Base-by-base conservation (phyloP, 2,113 vertebrate species). In the Ibidorhyncha struthersii region DNA sequence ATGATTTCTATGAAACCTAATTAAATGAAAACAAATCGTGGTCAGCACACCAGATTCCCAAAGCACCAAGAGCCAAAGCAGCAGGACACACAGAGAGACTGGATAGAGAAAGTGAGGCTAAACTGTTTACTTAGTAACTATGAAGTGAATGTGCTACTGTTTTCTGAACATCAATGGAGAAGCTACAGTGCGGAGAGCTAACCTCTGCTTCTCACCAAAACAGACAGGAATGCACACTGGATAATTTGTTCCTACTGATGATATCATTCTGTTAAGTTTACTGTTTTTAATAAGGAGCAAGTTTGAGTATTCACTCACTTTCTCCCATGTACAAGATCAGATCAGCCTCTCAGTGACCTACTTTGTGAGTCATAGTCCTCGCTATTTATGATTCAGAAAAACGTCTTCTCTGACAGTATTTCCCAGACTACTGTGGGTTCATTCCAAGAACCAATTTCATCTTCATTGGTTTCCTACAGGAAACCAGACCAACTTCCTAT, bases 401-500 rank as follows among this genome's bases (percentile, higher is more conserved):
- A 97, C 14, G 61, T 97, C 97, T 96, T 97, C 84, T 95, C 96
- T 97, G 98, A 97, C 98, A 98, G 96, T 98, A 96, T 97, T 98
- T 98, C 98, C 98, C 98, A 98, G 97, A 98, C 97, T 97, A 71
- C 82, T 95, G 88, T 96, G 97, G 94, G 96, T 95, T 98, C 97
- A 97, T 98, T 98, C 98, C 98, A 98, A 98, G 97, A 98, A 98
- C 93, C 97, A 98, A 98, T 98, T 98, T 98, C 98, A 98, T 98
- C 98, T 98, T 97, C 98, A 97, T 95, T 96, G 98, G 97, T 97
- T 98, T 99, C 98, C 98, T 98, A 96, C 93, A 98, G 98, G 98
- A 99, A 99, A 98, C 98, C 97, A 98, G 97, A 98, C 95, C 96
- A 98, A 96, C 98, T 98, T 98, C 98, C 98, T 98, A 98, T 98